Evolutionary conservation across 2,113 vertebrate genomes (phyloP), one percentile per base, ranked within the genome.

Genomic region (Anoura caudifer): DNA sequence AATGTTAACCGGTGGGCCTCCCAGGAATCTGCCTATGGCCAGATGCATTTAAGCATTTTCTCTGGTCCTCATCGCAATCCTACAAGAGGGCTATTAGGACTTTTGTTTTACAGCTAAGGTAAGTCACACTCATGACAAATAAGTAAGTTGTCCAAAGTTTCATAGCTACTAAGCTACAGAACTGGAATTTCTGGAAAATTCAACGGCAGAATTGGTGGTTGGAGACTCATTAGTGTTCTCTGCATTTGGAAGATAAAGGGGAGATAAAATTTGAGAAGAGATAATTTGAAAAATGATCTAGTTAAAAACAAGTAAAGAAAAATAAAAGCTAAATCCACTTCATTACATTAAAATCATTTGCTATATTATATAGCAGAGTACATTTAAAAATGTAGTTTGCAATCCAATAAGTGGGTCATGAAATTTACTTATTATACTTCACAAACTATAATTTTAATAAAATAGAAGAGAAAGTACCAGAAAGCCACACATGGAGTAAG

Each of bases 171-270:
- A 65, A 89, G 28, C 26, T 61, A 41, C 36, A 67, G n/a, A 63
- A 61, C 13, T 22, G 11, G 24, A 43, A 50, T n/a, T 96, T 96
- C 56, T 83, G 33, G 72, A 81, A 95, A 90, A 87, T 28, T 96
- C 59, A 80, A 22, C 75, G 47, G 24, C 38, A 94, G 19, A 65
- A 19, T 63, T 85, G 9, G 36, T 67, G 2, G 11, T 31, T 41
- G 43, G 36, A 19, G 2, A 69, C 24, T 80, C 19, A 19, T 59
- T 77, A 45, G 4, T 85, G 15, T 5, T 70, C 13, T 85, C 56
- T 80, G 65, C 11, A 47, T 84, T 81, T 85, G 61, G 54, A 82
- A 85, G 56, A 54, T 72, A 72, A 79, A 95, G 20, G 31, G 19
- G 14, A 16, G 12, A 36, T 85, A 76, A 73, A 56, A 12, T 65